These are phyloP conservation scores for Halictus ligatus DNA, from an alignment of 2,888 invertebrate species.

Conservation along the genomic window DNA sequence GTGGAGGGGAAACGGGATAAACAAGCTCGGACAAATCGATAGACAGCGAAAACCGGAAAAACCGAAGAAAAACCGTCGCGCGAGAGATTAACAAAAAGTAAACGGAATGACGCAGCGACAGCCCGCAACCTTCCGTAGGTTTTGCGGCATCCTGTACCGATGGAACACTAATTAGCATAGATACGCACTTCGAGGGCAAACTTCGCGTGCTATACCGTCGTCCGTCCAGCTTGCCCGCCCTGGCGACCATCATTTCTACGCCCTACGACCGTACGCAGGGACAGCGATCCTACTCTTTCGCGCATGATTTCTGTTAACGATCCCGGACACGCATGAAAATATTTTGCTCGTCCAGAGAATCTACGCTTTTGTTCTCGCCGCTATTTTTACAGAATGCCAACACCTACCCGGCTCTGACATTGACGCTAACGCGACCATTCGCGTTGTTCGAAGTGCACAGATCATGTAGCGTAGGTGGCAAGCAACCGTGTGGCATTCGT, in stretches of 20 bases:
- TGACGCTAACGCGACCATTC: background rate
- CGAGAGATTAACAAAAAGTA: background rate
- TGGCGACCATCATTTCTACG: background rate
- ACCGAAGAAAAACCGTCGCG: background rate
- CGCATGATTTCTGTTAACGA: background rate
- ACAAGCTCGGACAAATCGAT: too few species aligned
- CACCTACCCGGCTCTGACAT: background rate
- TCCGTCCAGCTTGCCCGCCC: background rate
- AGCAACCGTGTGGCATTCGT: too few species aligned
- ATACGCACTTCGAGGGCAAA: background rate
- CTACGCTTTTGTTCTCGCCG: background rate
- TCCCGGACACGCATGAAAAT: background rate
- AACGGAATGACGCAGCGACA: background rate
- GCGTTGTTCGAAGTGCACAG: background rate
- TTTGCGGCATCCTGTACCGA: background rate
- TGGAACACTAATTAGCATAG: background rate
- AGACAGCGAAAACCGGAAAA: background rate
- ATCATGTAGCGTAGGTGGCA: background rate
- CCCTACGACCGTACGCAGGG: background rate
- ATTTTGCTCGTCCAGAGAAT: background rate
- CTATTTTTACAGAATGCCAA: background rate
- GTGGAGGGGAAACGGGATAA: too few species aligned
- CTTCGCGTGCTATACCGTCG: background rate
- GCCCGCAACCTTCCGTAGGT: background rate
- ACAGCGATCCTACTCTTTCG: too few species aligned